Evolutionary conservation across 2,797 vertebrate genomes (phyloP).

Genomic region (Ataeniobius toweri): DNA sequence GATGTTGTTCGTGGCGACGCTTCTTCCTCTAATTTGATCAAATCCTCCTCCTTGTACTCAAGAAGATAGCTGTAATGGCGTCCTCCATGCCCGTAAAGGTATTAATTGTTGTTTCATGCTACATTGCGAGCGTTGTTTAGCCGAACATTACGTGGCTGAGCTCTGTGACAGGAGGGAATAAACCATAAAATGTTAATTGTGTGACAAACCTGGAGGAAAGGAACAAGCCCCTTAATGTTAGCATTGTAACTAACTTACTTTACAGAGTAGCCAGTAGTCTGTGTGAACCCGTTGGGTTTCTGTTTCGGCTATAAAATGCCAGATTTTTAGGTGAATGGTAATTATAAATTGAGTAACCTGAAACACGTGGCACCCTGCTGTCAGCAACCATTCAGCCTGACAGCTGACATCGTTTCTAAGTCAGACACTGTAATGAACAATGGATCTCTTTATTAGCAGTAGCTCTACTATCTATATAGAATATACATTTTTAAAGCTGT

Average conservation of each 20-base stretch:
- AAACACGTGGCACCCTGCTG: not conserved
- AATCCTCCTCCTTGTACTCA: not conserved
- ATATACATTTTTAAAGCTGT: not conserved
- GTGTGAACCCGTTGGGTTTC: not conserved
- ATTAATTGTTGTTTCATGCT: not conserved
- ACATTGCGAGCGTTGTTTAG: fast-evolving
- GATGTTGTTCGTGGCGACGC: slow-evolving; percentile 5
- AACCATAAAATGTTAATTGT: not conserved
- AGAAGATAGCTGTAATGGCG: slow-evolving; percentile 51
- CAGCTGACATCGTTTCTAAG: not conserved
- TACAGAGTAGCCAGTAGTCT: not conserved
- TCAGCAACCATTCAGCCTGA: not conserved
- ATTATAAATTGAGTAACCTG: not conserved
- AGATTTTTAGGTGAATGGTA: not conserved
- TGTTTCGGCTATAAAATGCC: not conserved
- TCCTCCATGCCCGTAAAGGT: slow-evolving; percentile 71
- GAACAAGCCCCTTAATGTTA: slow-evolving; percentile 8
- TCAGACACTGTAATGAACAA: not conserved
- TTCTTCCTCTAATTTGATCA: slow-evolving; percentile 3
- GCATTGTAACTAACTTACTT: not conserved
- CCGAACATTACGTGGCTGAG: not conserved
- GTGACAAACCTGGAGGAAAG: slow-evolving; percentile 12
- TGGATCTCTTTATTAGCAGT: not conserved
- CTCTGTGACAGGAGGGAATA: not conserved
- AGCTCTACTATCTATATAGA: not conserved